Evolutionary conservation across 2,888 invertebrate genomes (phyloP).

Genomic region (Ormyrus labotus): DNA sequence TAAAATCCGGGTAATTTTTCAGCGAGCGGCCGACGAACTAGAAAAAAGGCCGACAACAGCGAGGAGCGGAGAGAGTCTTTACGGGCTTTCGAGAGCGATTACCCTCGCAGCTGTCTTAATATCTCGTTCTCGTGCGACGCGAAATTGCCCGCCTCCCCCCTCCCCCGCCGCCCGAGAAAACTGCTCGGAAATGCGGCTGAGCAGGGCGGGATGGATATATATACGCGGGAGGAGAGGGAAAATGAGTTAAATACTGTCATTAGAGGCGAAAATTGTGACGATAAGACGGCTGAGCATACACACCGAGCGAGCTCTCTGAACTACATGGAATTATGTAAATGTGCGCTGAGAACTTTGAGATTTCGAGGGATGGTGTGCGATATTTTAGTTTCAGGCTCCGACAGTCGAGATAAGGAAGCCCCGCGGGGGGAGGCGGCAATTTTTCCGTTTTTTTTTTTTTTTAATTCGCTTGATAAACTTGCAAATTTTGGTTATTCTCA

Average conservation of each 20-base stretch:
- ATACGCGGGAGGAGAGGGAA: not conserved
- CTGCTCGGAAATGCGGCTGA: not conserved
- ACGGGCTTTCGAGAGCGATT: conserved; percentile 3
- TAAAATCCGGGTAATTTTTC: conserved; percentile 16
- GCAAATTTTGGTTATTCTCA: too few relatives aligned
- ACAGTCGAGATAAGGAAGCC: too few relatives aligned
- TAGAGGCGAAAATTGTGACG: conserved; percentile 19
- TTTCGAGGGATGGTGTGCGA: too few relatives aligned
- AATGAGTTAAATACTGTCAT: conserved; percentile 16
- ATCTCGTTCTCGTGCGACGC: conserved; percentile 10
- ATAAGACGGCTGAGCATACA: conserved; percentile 4
- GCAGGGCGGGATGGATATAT: not conserved
- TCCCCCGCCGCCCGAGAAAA: not conserved
- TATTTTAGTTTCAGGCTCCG: too few relatives aligned
- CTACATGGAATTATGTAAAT: conserved; percentile 3
- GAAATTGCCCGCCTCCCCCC: not conserved
- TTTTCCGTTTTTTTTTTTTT: too few relatives aligned
- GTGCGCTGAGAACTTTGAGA: not conserved
- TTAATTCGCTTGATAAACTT: too few relatives aligned
- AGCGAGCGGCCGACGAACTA: not conserved
- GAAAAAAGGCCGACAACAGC: not conserved
- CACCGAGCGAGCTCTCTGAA: not conserved
- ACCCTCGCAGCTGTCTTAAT: conserved; percentile 15
- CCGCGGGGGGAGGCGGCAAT: too few relatives aligned
- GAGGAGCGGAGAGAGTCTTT: not conserved